Conservation (phyloP, 2,797 vertebrate genomes). For the Rhabdophis nuchalis region DNA sequence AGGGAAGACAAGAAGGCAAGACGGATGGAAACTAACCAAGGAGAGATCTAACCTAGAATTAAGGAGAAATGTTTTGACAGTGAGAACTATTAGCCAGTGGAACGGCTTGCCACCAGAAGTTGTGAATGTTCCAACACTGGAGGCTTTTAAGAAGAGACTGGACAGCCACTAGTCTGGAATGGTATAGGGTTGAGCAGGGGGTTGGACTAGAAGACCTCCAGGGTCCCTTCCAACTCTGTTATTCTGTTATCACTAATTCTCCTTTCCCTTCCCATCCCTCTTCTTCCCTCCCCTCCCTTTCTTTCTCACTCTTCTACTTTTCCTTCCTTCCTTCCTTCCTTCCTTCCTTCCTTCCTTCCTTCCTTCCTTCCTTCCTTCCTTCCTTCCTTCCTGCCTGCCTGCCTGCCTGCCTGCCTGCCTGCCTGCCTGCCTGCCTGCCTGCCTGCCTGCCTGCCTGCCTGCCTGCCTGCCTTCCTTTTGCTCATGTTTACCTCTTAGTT, state of each 20-base stretch:
- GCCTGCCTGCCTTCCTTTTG: too few relatives aligned
- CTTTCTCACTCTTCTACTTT: background rate
- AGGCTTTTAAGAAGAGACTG: background rate
- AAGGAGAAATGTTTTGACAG: too few relatives aligned
- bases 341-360: too few relatives aligned
- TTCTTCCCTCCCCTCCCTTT: rapidly evolving
- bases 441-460: too few relatives aligned
- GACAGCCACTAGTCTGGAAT: background rate
- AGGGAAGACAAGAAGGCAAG: too few relatives aligned
- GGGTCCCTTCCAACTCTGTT: background rate
- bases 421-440: too few relatives aligned
- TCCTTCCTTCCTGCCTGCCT: too few relatives aligned
- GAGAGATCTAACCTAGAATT: too few relatives aligned
- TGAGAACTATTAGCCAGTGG: background rate
- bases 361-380: too few relatives aligned
- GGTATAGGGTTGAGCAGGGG: background rate
- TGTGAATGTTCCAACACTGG: background rate
- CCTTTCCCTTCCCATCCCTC: too few relatives aligned
- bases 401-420: too few relatives aligned
- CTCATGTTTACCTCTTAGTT: background rate
- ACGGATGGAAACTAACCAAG: too few relatives aligned
- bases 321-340: background rate
- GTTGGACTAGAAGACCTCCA: background rate
- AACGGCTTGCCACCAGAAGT: background rate
- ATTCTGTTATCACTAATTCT: background rate